These are phyloP conservation scores for Brachionichthys hirsutus DNA, from an alignment of 2,113 vertebrate genomes.

Conservation along the genomic window DNA sequence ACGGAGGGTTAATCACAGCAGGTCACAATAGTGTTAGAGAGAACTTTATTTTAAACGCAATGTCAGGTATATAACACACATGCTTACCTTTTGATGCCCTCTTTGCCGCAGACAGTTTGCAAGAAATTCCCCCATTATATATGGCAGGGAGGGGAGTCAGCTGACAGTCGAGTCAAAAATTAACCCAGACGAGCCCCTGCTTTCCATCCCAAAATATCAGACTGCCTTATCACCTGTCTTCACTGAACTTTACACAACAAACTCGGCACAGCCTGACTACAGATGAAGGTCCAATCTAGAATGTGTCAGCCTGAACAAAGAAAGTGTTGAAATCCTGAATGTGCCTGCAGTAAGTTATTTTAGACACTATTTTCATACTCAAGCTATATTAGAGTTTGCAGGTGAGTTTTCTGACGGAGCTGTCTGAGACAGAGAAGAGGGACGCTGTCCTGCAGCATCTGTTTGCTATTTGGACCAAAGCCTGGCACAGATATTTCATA, in stretches of 20 bases:
- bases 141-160: constrained; percentile 27
- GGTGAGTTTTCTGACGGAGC: too few relatives aligned
- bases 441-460: too few relatives aligned
- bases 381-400: too few relatives aligned
- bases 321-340: too few relatives aligned
- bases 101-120: constrained; percentile 48
- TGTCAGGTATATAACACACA: too few relatives aligned
- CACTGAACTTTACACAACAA: constrained; percentile 17
- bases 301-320: neutral
- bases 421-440: too few relatives aligned
- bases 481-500: too few relatives aligned
- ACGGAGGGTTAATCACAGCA: neutral
- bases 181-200: constrained; percentile 36
- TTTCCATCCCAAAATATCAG: constrained; percentile 1
- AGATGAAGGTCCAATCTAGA: neutral
- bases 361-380: too few relatives aligned
- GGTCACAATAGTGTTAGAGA: neutral
- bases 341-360: too few relatives aligned
- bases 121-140: constrained; percentile 53
- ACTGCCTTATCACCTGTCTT: constrained; percentile 24
- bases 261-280: constrained; percentile 35
- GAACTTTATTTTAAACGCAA: too few relatives aligned
- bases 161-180: constrained; percentile 56
- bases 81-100: constrained; percentile 64
- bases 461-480: too few relatives aligned